phyloP scores from a whole-genome alignment of 2,113 vertebrate species.

The Pachycephala philippinensis region DNA sequence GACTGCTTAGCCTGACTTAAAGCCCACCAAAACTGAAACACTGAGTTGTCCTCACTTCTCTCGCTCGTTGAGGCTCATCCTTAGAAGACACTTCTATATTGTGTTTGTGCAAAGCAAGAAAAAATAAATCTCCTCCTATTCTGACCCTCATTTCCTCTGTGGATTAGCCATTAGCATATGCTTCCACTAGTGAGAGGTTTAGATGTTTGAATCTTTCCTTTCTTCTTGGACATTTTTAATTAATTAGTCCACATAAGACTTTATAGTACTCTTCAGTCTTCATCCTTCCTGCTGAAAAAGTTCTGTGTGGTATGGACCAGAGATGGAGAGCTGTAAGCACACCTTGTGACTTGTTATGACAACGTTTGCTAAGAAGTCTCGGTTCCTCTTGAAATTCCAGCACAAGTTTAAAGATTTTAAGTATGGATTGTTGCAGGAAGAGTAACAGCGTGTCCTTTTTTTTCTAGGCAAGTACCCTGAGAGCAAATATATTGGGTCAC shows the following conservation, averaged over 20 bases:
- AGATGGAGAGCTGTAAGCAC: not conserved
- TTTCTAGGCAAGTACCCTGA: not conserved
- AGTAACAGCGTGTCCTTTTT: fast-evolving
- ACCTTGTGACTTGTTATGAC: not conserved
- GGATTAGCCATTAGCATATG: not conserved
- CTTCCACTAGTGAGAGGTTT: not conserved
- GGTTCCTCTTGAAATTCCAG: not conserved
- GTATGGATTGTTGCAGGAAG: not conserved
- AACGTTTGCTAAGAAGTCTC: not conserved
- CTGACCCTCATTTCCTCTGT: not conserved
- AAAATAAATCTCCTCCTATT: not conserved
- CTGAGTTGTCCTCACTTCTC: not conserved
- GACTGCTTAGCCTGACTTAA: not conserved
- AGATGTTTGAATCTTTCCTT: not conserved
- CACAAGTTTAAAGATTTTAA: not conserved
- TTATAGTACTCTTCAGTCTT: not conserved
- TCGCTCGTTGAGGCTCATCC: not conserved
- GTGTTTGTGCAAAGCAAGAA: not conserved
- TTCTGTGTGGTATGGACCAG: not conserved
- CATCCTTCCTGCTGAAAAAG: not conserved
- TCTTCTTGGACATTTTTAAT: not conserved
- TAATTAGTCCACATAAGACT: not conserved
- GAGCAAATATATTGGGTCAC: fast-evolving
- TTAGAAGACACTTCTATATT: not conserved
- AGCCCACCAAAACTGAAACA: not conserved